Conservation (phyloP, 2,113 vertebrate species). For the Ceratotherium simum region DNA sequence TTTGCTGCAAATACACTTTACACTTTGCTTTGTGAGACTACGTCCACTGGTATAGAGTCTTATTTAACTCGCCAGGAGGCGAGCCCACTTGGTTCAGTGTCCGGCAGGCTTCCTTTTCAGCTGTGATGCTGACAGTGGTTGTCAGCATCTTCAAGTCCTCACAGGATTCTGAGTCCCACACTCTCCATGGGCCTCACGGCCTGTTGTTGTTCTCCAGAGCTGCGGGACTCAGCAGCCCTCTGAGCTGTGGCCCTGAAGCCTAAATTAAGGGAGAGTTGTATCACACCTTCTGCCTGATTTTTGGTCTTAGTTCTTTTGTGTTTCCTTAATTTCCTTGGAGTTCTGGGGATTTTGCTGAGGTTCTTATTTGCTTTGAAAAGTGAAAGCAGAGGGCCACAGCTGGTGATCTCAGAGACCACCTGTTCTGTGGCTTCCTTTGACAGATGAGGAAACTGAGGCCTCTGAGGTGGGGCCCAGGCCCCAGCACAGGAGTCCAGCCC, state of each 20-base stretch:
- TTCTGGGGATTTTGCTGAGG: neutral
- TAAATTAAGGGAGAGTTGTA: neutral
- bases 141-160: neutral
- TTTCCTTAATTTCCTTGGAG: neutral
- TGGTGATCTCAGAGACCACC: neutral
- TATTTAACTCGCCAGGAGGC: too few species aligned
- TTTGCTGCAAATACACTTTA: too few species aligned
- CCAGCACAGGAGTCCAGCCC: neutral
- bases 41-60: too few species aligned
- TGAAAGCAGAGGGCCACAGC: neutral
- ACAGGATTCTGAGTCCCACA: neutral
- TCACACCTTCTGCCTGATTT: neutral
- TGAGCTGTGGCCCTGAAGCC: neutral
- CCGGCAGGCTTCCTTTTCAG: neutral
- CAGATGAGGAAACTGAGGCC: neutral
- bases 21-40: too few species aligned
- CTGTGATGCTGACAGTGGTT: neutral
- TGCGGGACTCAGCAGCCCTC: neutral
- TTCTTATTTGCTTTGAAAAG: neutral
- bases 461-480: neutral
- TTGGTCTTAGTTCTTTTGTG: neutral
- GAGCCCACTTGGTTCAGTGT: too few species aligned
- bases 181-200: rapidly evolving
- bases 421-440: neutral
- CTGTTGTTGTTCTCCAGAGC: neutral